phyloP scores from a whole-genome alignment of 2,888 invertebrate genomes.

The Macaria liturata region DNA sequence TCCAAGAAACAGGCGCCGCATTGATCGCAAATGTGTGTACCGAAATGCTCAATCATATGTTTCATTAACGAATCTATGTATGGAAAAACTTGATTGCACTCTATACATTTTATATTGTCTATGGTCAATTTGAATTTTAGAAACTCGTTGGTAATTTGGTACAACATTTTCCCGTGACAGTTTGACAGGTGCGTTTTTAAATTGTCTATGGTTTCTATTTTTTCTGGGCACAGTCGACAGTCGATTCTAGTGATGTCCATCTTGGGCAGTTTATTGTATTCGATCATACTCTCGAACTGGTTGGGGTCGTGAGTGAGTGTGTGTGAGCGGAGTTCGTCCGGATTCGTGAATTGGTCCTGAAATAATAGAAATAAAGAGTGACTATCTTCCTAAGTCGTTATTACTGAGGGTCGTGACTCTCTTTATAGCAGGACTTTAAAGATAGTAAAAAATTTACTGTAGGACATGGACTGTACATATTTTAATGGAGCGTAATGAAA shows the following conservation, averaged over 20 bases:
- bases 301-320: slow-evolving; percentile 64
- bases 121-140: slow-evolving; percentile 62
- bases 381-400: not conserved
- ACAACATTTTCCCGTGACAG: slow-evolving; percentile 48
- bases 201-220: slow-evolving; percentile 57
- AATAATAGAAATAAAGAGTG: not conserved
- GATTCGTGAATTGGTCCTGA: slow-evolving; percentile 66
- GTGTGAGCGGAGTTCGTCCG: slow-evolving; percentile 63
- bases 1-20: slow-evolving; percentile 78
- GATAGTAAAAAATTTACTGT: no score
- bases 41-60: slow-evolving; percentile 72
- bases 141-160: slow-evolving; percentile 63
- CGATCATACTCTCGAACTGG: slow-evolving; percentile 58
- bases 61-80: slow-evolving; percentile 68
- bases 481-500: no score
- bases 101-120: slow-evolving; percentile 62
- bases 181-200: slow-evolving; percentile 59
- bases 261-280: slow-evolving; percentile 69
- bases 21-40: slow-evolving; percentile 66
- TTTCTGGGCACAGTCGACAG: slow-evolving; percentile 63
- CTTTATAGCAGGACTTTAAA: no score
- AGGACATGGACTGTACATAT: no score
- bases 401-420: no score
- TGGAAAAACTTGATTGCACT: slow-evolving; percentile 61
- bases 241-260: slow-evolving; percentile 72